phyloP scores from a whole-genome alignment of 2,888 invertebrate species.

The Sphaerophoria taeniata region DNA sequence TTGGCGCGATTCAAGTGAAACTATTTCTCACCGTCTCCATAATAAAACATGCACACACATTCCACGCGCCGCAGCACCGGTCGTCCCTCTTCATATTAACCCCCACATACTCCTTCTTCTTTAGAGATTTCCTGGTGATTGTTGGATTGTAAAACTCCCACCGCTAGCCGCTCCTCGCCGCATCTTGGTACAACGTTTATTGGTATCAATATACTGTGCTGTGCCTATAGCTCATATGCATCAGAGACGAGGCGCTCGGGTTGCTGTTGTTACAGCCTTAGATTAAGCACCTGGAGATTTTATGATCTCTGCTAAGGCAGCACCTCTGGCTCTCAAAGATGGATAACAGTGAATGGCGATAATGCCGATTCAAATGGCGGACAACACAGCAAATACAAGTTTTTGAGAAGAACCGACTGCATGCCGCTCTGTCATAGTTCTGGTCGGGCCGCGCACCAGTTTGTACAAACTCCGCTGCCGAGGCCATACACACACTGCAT shows the following conservation, averaged over 20 bases:
- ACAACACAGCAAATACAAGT: conserved; percentile 62
- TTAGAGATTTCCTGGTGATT: conserved; percentile 70
- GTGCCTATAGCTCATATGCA: conserved; percentile 15
- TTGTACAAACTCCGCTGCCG: conserved; percentile 8
- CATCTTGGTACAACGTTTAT: conserved; percentile 56
- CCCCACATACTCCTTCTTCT: conserved; percentile 60
- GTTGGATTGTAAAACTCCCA: conserved; percentile 42
- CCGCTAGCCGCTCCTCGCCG: conserved; percentile 19
- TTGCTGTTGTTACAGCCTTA: conserved; percentile 56
- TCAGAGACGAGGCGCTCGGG: conserved; percentile 2
- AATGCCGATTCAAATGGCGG: conserved; percentile 61
- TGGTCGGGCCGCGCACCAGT: conserved; percentile 17
- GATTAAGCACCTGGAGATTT: conserved; percentile 74
- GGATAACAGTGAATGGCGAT: conserved; percentile 73
- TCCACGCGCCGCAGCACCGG: conserved; percentile 46
- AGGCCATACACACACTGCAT: conserved; percentile 26
- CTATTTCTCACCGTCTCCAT: conserved; percentile 72
- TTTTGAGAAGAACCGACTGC: conserved; percentile 57
- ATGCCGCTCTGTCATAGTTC: conserved; percentile 4
- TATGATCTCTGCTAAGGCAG: conserved; percentile 68
- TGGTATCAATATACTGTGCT: conserved; percentile 54
- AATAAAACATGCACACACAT: conserved; percentile 70
- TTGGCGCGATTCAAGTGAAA: conserved; percentile 70
- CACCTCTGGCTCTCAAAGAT: conserved; percentile 67
- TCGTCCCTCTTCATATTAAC: conserved; percentile 41